Evolutionary conservation across 1,140 invertebrate genomes (phyloP), one percentile per base, ranked within the genome.

Genomic region (Onthophagus taurus): DNA sequence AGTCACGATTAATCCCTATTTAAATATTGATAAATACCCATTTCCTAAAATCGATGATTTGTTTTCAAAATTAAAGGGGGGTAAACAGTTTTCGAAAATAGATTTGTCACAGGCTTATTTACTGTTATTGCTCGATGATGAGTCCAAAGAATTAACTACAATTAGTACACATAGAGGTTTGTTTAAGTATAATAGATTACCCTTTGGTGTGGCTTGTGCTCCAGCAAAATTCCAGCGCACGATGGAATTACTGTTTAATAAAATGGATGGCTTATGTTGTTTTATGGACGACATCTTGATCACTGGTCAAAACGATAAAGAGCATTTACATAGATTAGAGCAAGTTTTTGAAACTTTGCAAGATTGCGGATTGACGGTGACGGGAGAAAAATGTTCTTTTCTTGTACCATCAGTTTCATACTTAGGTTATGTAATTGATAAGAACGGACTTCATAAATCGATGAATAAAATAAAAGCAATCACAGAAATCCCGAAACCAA

Each of bases 21-120:
- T 57, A 31, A 26, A 39, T 31, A 34, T 36, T 23, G 21, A 48
- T 34, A 33, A 47, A 23, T 43, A 55, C 31, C 51, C 47, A 19
- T 26, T 57, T 13, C 53, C 49, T 11, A 37, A 39, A 39, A 53
- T 51, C 16, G 47, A 57, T n/a, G 33, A 53, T 19, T 36, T 58
- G 21, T 53, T 55, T 34, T 19, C 37, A 30, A 39, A 41, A 11
- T 37, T 55, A 8, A 20, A 42, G 20, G 42, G 38, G 12, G 46
- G 37, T 14, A 18, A 38, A 11, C 12, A 31, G 6, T 55, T 50
- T 38, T 45, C 45, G 8, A 38, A 46, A 47, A 42, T 54, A 16
- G 47, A 54, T 48, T 41, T 54, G 12, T 38, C 34, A 7, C 42
- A 54, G 12, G 44, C 47, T 4, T 54, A 45, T 31, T 18, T 23